A percentile compares a stretch with the other conserved stretches of the same genome.
These are phyloP conservation scores for Tautogolabrus adspersus DNA, from an alignment of 2,113 vertebrate genomes.

Conservation along the genomic window DNA sequence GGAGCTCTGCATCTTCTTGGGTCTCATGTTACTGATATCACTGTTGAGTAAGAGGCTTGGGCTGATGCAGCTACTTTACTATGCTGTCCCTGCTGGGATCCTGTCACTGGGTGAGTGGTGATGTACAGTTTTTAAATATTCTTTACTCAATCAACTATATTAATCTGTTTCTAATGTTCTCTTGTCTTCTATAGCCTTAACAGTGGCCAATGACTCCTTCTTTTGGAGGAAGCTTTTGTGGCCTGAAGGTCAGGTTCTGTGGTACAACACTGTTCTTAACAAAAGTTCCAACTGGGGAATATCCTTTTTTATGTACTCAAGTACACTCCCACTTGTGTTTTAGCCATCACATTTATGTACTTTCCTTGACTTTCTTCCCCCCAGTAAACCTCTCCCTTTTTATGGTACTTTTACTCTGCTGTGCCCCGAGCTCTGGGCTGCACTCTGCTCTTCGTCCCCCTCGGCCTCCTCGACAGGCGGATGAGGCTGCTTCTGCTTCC, in stretches of 20 bases:
- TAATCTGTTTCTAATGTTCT: too few relatives aligned
- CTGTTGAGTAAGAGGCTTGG: conserved; percentile 85
- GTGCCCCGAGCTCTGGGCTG: conserved; percentile 91
- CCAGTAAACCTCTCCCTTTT: conserved; percentile 89
- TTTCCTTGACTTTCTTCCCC: conserved; percentile 85
- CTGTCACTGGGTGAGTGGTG: conserved; percentile 88
- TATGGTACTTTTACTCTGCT: conserved; percentile 98
- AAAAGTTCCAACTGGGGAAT: conserved; percentile 97
- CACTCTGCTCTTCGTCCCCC: conserved; percentile 88
- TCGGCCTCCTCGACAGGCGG: conserved; percentile 89
- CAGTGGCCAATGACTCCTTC: conserved; percentile 89
- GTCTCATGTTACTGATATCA: conserved; percentile 88
- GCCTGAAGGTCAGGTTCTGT: conserved; percentile 96
- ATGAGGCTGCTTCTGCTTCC: conserved; percentile 84
- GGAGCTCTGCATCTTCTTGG: conserved; percentile 91
- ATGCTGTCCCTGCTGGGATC: conserved; percentile 88
- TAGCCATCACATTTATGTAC: not conserved
- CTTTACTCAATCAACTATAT: not conserved
- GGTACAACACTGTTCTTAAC: conserved; percentile 95
- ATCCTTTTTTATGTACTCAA: conserved; percentile 86
- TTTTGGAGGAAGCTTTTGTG: conserved; percentile 92
- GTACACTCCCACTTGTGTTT: not conserved
- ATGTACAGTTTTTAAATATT: not conserved
- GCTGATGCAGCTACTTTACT: conserved; percentile 80
- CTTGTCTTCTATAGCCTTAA: conserved; percentile 84